Conservation (phyloP, 2,797 vertebrate species). For the Notolabrus celidotus region DNA sequence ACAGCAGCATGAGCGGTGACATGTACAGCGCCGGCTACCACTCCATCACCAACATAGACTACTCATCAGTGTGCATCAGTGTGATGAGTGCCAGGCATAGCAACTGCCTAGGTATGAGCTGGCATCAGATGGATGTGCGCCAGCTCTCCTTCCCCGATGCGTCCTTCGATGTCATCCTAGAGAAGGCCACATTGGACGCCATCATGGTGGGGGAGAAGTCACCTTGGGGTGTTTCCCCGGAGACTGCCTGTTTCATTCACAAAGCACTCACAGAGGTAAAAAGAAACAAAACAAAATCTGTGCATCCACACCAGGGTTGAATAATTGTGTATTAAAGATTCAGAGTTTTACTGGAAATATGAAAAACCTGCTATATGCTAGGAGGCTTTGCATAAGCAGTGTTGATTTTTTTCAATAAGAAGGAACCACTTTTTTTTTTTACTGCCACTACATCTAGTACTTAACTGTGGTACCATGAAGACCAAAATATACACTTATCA, state of each 20-base stretch:
- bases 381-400: no score
- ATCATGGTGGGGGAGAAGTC: constrained; percentile 90
- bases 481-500: no score
- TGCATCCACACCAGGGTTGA: not conserved
- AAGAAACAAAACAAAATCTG: constrained; percentile 1
- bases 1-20: constrained; percentile 90
- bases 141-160: constrained; percentile 84
- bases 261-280: constrained; percentile 84
- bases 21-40: constrained; percentile 87
- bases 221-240: constrained; percentile 87
- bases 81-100: constrained; percentile 86
- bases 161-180: constrained; percentile 90
- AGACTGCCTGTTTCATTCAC: constrained; percentile 78
- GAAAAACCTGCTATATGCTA: no score
- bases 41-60: constrained; percentile 92
- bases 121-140: constrained; percentile 91
- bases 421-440: no score
- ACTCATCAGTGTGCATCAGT: constrained; percentile 90
- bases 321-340: not conserved
- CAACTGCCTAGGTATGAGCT: constrained; percentile 84
- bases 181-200: constrained; percentile 93
- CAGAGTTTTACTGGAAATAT: no score
- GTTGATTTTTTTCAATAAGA: not conserved
- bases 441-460: no score
- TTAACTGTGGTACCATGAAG: not conserved